Conservation (phyloP, 2,888 invertebrate genomes). For the Phalera bucephala region DNA sequence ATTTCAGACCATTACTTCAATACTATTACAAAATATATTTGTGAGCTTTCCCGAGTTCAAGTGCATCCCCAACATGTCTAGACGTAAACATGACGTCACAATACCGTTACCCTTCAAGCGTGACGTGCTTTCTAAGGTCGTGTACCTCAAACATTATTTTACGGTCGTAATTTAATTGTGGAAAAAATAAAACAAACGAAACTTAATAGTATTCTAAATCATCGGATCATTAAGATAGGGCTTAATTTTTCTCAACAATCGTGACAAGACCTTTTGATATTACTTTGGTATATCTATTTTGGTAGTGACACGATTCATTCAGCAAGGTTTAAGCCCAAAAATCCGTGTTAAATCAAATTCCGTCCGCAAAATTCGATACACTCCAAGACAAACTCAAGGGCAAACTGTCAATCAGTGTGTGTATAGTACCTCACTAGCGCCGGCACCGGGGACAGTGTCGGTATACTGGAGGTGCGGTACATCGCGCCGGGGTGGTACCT, state of each 20-base stretch:
- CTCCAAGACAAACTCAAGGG: conserved; percentile 40
- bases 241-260: too few relatives aligned
- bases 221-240: too few relatives aligned
- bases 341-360: conserved; percentile 41
- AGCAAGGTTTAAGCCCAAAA: too few relatives aligned
- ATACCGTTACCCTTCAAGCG: conserved; percentile 55
- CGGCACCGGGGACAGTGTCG: conserved; percentile 90
- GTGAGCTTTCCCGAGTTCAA: conserved; percentile 35
- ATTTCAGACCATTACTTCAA: conserved; percentile 11
- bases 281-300: too few relatives aligned
- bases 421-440: conserved; percentile 88
- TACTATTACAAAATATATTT: conserved; percentile 11
- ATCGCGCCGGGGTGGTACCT: conserved; percentile 87
- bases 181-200: conserved; percentile 7
- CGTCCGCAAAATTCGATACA: conserved; percentile 44
- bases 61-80: conserved; percentile 42
- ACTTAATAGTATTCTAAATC: too few relatives aligned
- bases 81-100: conserved; percentile 46
- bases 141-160: conserved; percentile 35
- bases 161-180: conserved; percentile 52
- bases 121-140: conserved; percentile 53
- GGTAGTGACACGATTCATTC: too few relatives aligned
- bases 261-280: too few relatives aligned
- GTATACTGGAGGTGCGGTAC: conserved; percentile 95
- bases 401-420: conserved; percentile 46